These are phyloP conservation scores for Rhadina sibilatrix DNA, from an alignment of 2,113 vertebrate species.

Conservation along the genomic window DNA sequence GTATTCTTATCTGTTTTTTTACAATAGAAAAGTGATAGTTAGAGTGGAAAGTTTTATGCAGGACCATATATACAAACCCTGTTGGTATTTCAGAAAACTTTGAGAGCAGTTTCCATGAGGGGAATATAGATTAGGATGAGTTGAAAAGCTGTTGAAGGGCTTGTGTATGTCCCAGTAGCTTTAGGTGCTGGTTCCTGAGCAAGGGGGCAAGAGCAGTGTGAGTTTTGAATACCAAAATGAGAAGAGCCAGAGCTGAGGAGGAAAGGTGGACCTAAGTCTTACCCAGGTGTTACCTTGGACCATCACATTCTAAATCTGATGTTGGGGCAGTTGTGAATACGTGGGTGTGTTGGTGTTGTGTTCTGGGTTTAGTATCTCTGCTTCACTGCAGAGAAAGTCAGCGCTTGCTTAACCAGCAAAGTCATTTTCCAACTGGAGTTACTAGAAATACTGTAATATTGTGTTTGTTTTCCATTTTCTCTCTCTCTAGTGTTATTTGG, in stretches of 20 bases:
- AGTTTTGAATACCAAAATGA: background rate
- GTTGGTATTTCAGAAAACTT: background rate
- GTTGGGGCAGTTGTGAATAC: background rate
- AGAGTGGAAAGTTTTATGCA: background rate
- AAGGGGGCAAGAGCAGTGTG: background rate
- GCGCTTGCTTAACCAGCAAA: background rate
- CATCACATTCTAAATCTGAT: background rate
- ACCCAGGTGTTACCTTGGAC: background rate
- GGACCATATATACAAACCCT: background rate
- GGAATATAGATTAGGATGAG: background rate
- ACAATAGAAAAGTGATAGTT: background rate
- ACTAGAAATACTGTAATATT: background rate
- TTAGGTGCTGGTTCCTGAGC: background rate
- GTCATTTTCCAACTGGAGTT: background rate
- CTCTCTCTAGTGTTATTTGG: background rate
- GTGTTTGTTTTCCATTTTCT: slow-evolving; percentile 21
- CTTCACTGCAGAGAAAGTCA: background rate
- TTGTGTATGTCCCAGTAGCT: background rate
- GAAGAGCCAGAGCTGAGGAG: background rate
- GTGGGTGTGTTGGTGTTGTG: background rate
- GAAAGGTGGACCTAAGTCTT: background rate
- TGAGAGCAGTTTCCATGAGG: background rate
- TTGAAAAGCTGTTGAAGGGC: background rate
- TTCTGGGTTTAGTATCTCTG: background rate
- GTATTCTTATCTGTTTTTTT: background rate